Conservation (phyloP, 2,888 invertebrate genomes). For the Cryptus armator region DNA sequence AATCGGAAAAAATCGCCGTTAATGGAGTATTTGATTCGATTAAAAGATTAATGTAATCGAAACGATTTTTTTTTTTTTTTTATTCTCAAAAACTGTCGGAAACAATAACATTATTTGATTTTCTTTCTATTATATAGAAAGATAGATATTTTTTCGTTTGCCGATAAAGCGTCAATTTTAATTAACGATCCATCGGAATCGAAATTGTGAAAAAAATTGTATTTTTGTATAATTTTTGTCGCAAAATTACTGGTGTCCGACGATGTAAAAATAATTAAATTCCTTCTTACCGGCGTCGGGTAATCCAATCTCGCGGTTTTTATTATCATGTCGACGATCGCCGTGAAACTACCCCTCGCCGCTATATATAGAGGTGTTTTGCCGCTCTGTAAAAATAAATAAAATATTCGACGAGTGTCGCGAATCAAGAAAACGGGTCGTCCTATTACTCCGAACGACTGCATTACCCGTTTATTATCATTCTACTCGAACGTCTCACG, state of each 20-base stretch:
- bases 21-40: too few species aligned
- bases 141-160: too few species aligned
- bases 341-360: constrained; percentile 93
- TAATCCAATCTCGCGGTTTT: constrained; percentile 90
- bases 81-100: too few species aligned
- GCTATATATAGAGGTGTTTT: constrained; percentile 92
- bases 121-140: too few species aligned
- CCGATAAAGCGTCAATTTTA: too few species aligned
- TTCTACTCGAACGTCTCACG: not conserved
- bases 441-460: not conserved
- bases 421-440: not conserved
- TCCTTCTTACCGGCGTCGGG: constrained; percentile 86
- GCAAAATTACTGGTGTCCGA: not conserved
- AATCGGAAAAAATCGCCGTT: too few species aligned
- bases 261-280: not conserved
- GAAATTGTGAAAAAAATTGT: not conserved
- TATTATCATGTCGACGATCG: constrained; percentile 93
- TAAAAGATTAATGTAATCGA: too few species aligned
- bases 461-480: not conserved
- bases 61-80: too few species aligned
- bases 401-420: not conserved
- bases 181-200: too few species aligned
- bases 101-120: too few species aligned
- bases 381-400: constrained; percentile 86
- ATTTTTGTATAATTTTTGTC: not conserved